These are phyloP conservation scores for Hapalemur alaotrensis DNA, from an alignment of 2,797 vertebrate species.

Conservation along the genomic window DNA sequence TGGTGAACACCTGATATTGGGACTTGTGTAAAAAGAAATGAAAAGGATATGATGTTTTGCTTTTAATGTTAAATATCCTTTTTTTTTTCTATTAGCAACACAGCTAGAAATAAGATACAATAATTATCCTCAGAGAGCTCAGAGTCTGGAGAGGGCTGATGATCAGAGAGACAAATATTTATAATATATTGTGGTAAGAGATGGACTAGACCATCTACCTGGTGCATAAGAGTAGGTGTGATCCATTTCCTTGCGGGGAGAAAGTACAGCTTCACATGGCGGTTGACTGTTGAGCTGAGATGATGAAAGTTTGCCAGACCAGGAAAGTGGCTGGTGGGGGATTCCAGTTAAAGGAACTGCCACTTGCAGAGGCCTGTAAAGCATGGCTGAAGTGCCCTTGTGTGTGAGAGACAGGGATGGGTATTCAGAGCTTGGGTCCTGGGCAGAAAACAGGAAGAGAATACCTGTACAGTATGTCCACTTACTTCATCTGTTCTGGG, in stretches of 20 bases:
- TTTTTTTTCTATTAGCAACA: not conserved
- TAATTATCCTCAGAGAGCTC: not conserved
- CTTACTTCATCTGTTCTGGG: not conserved
- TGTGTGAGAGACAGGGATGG: rapidly evolving
- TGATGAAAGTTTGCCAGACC: not conserved
- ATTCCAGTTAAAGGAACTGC: rapidly evolving
- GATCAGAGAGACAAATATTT: not conserved
- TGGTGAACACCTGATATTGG: not conserved
- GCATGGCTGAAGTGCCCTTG: not conserved
- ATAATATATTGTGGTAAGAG: not conserved
- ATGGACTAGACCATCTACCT: not conserved
- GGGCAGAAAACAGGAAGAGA: not conserved
- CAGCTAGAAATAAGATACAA: not conserved
- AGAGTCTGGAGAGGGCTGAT: not conserved
- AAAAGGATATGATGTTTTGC: not conserved
- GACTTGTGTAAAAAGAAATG: not conserved
- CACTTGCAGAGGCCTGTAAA: rapidly evolving
- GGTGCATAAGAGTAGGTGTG: rapidly evolving
- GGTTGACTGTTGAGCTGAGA: not conserved
- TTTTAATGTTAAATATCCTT: not conserved
- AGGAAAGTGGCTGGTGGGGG: not conserved
- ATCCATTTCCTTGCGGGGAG: not conserved
- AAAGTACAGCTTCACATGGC: not conserved
- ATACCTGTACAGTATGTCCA: not conserved
- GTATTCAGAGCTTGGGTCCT: not conserved